Conservation (phyloP, 2,113 vertebrate species). For the Hiodon tergisus region DNA sequence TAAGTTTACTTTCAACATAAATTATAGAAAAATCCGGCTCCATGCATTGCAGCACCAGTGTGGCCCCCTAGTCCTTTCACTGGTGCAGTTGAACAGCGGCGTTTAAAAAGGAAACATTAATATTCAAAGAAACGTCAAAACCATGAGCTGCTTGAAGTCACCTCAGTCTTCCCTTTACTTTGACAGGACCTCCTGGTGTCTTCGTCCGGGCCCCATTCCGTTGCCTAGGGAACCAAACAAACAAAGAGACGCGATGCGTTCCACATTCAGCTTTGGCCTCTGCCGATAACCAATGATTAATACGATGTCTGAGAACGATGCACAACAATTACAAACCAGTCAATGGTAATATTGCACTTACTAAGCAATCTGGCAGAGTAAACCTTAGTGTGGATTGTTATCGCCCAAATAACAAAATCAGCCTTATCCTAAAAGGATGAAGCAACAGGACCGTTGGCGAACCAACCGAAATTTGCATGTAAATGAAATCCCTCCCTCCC, state of each 20-base stretch:
- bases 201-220: slow-evolving; percentile 92
- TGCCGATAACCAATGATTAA: slow-evolving; percentile 36
- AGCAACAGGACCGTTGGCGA: slow-evolving; percentile 49
- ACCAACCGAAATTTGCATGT: slow-evolving; percentile 64
- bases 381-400: slow-evolving; percentile 61
- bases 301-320: slow-evolving; percentile 21
- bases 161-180: slow-evolving; percentile 99
- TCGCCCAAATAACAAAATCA: slow-evolving; percentile 60
- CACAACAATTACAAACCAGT: slow-evolving; percentile 42
- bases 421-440: slow-evolving; percentile 42
- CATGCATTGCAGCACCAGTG: not conserved
- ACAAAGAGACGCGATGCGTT: slow-evolving; percentile 49
- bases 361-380: slow-evolving; percentile 41
- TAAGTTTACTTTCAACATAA: slow-evolving; percentile 6
- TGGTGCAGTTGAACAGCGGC: not conserved
- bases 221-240: slow-evolving; percentile 75
- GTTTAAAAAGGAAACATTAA: slow-evolving; percentile 37
- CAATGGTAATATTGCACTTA: slow-evolving; percentile 40
- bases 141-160: slow-evolving; percentile 55
- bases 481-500: slow-evolving; percentile 51
- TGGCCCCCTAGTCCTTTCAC: not conserved
- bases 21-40: not conserved
- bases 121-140: slow-evolving; percentile 29
- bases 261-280: slow-evolving; percentile 28
- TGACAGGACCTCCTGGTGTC: slow-evolving; percentile 95